These are phyloP conservation scores for Dipodomys stephensi DNA, from an alignment of 2,113 vertebrate species.

Conservation along the genomic window DNA sequence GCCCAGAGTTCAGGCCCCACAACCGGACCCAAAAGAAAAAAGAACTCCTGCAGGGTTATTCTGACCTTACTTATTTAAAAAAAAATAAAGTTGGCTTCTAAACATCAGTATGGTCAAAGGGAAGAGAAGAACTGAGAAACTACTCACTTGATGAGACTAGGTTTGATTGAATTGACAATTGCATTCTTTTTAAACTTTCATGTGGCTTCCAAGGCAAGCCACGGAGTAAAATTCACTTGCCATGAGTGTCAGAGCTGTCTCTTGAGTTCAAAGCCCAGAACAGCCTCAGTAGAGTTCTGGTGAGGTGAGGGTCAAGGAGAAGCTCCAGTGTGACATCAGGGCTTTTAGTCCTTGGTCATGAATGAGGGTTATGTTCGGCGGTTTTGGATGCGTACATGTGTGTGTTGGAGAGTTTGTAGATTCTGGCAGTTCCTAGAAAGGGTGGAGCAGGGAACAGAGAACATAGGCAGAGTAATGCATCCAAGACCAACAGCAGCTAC, in stretches of 20 bases:
- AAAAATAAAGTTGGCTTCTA: not conserved
- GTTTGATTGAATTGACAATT: not conserved
- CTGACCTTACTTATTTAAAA: conserved; percentile 2
- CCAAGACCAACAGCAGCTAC: conserved; percentile 77
- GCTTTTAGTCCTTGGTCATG: conserved; percentile 11
- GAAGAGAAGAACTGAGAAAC: not conserved
- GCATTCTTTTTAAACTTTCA: not conserved
- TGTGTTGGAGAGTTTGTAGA: conserved; percentile 78
- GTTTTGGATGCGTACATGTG: conserved; percentile 34
- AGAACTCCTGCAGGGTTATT: not conserved
- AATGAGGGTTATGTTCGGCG: conserved; percentile 68
- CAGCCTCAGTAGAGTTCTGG: not conserved
- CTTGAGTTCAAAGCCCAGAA: not conserved
- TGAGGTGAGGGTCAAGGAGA: not conserved
- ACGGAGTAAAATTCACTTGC: not conserved
- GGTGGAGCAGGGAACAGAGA: conserved; percentile 68
- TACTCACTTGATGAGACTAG: not conserved
- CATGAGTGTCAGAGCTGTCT: not conserved
- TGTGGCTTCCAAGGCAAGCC: not conserved
- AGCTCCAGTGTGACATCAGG: not conserved
- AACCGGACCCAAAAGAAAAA: too few relatives aligned
- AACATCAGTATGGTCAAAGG: not conserved
- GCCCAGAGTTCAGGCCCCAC: too few relatives aligned
- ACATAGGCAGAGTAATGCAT: conserved; percentile 39
- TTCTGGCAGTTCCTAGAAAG: conserved; percentile 73